Conservation (phyloP, 2,888 invertebrate species). For the Entomobrya proxima region DNA sequence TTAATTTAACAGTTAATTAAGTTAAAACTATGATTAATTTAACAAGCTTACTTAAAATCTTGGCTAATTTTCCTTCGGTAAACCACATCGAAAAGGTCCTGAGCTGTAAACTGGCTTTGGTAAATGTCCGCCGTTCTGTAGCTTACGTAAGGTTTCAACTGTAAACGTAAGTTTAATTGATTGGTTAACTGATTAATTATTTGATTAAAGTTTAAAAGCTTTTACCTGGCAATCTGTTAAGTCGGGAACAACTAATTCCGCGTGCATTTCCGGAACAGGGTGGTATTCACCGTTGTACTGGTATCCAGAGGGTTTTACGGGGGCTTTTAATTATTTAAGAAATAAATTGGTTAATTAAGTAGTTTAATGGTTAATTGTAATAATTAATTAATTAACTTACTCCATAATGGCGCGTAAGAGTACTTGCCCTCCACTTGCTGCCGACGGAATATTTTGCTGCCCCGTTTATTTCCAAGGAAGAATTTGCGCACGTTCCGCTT, state of each 20-base stretch:
- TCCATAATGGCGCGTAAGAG: constrained; percentile 83
- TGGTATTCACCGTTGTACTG: constrained; percentile 80
- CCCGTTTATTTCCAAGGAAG: constrained; percentile 85
- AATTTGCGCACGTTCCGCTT: constrained; percentile 92
- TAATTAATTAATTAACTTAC: constrained; percentile 78
- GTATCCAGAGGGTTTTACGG: constrained; percentile 84
- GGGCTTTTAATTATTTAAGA: constrained; percentile 79
- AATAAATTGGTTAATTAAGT: neutral
- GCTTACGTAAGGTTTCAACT: constrained; percentile 95
- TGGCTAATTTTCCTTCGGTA: constrained; percentile 87
- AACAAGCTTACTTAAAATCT: constrained; percentile 79
- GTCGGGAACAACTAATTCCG: constrained; percentile 94
- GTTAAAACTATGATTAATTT: neutral
- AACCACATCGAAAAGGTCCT: constrained; percentile 88
- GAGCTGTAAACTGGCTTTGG: constrained; percentile 89
- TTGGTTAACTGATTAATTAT: neutral
- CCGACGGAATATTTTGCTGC: constrained; percentile 83
- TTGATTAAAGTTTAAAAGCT: no score
- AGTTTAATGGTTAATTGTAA: neutral
- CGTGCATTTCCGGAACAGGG: constrained; percentile 90
- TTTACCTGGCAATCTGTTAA: constrained; percentile 85
- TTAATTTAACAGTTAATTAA: neutral
- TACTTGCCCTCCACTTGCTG: constrained; percentile 79
- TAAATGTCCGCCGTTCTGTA: constrained; percentile 87
- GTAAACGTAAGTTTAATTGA: constrained; percentile 75